Base-by-base conservation (phyloP, 2,797 vertebrate species). In the Mionectes olivaceus region DNA sequence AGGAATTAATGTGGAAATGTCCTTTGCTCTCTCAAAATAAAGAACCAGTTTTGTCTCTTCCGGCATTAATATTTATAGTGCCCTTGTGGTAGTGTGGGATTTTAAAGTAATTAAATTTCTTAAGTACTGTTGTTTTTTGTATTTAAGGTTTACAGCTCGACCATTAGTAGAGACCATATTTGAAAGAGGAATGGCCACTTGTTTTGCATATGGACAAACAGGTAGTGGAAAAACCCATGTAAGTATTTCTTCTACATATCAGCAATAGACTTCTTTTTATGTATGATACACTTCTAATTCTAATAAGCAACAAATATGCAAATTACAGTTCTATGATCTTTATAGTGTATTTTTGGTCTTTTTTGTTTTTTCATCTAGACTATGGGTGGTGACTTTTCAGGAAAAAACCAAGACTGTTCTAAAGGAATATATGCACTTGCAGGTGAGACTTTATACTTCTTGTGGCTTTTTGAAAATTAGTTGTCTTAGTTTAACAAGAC, bases 171-270 rank as follows among this genome's bases (percentile, higher is more conserved):
- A 99, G 96, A 99, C 99, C 59, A 99, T 99, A 91, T 99, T 99
- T 90, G 99, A 99, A 97, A 98, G 98, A 39, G 99, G 99, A 69
- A 99, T 99, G 99, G 99, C 99, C 21, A 99, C 99, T 9, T 99
- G 99, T 96, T 99, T 99, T 91, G 99, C 99, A 2, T 99, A 99
- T 83, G 99, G 99, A 46, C 99, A 99, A 95, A 99, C 99, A 32
- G 99, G 99, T 95, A 99, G 99, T 95, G 99, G 99, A 74, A 99
- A 99, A 98, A 99, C 99, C 27, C 99, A 99, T 60, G 99, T 99
- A 98, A 98, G 99, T 97, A 74, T 93, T 97, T 90, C 15, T 71
- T 86, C 33, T 46, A 46, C 37, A 8, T 91, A 24, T 37, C 53
- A 46, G 16, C 61, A 24, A 32, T 63, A 32, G 5, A 43, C 15